A percentile compares a stretch with the other conserved stretches of the same genome.
phyloP scores from a whole-genome alignment of 2,888 invertebrate species.

The Plebejus anna region DNA sequence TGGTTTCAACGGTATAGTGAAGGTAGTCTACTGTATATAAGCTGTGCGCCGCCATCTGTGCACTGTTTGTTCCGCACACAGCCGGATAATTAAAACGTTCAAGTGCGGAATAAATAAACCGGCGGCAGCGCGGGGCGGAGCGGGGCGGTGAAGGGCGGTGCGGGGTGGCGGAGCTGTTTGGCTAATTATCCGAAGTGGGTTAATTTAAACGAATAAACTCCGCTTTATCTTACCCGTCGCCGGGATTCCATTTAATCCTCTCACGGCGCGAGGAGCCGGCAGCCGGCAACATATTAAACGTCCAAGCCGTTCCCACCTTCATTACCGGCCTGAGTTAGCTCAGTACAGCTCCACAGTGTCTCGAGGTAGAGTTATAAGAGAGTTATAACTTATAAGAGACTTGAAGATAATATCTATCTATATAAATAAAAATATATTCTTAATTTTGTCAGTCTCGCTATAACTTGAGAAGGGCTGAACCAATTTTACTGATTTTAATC shows the following conservation, averaged over 20 bases:
- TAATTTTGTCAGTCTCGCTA: too few relatives aligned
- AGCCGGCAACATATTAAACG: background rate
- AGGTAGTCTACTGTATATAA: background rate
- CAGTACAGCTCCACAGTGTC: background rate
- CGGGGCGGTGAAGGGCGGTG: background rate
- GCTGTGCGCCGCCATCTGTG: background rate
- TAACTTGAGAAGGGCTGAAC: too few relatives aligned
- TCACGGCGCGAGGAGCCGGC: background rate
- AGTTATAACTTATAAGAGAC: too few relatives aligned
- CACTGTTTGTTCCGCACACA: conserved; percentile 4
- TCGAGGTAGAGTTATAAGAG: background rate
- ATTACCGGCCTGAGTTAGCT: background rate
- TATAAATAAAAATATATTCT: too few relatives aligned
- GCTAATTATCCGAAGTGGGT: conserved; percentile 21
- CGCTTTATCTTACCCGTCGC: conserved; percentile 2
- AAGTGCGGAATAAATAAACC: conserved; percentile 8
- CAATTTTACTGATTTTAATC: too few relatives aligned
- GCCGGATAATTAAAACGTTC: conserved; percentile 5
- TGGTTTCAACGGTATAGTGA: too few relatives aligned
- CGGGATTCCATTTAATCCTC: conserved; percentile 12
- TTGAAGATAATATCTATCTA: background rate
- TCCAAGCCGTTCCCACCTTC: background rate
- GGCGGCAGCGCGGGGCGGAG: background rate
- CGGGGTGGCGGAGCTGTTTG: background rate
- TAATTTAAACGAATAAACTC: conserved; percentile 19